Evolutionary conservation across 1,140 invertebrate species (phyloP), one percentile per base, ranked within the genome.

Genomic region (Heliconius eleuchia): DNA sequence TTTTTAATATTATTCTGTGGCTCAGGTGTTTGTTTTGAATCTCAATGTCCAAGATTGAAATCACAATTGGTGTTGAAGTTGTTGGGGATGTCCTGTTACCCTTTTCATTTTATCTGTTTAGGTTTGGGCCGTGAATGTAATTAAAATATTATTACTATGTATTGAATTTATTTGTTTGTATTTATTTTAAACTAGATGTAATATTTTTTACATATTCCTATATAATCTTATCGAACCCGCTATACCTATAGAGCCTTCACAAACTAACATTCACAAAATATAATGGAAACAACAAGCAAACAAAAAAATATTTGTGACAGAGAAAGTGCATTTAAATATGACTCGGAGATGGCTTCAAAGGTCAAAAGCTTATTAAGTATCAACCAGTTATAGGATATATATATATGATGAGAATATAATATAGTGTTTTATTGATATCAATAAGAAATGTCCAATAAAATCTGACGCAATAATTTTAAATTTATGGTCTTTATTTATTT

Each of bases 321-420:
- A 66, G 60, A 66, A 66, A 66, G 60, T 16, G 27, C 60, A 66
- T 66, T 66, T 30, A 66, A 66, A 66, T 66, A 30, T 30, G 60
- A 27, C 27, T 66, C 60, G 60, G 60, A 60, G 57, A 66, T n/a
- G 27, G 27, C 60, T 66, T 30, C 27, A 66, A 66, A 66, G 60
- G 60, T 66, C 60, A 66, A 66, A 30, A 66, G 60, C 23, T 66
- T 27, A 66, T 66, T 30, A 4, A 30, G 60, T 66, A 66, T 23
- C 60, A 5, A 60, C n/a, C 19, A 55, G 16, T 57, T n/a, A 1
- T 18, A 16, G 5, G 55, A 3, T 42, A 16, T 46, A 46, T 13
- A 3, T 46, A 46, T 57, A 57, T 23, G 55, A 57, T 57, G 55
- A 57, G 55, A 11, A 57, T 57, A n/a, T 57, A 23, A 57, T 57